These are phyloP conservation scores for Aphrophora alni DNA, from an alignment of 2,888 invertebrate species.

Conservation along the genomic window DNA sequence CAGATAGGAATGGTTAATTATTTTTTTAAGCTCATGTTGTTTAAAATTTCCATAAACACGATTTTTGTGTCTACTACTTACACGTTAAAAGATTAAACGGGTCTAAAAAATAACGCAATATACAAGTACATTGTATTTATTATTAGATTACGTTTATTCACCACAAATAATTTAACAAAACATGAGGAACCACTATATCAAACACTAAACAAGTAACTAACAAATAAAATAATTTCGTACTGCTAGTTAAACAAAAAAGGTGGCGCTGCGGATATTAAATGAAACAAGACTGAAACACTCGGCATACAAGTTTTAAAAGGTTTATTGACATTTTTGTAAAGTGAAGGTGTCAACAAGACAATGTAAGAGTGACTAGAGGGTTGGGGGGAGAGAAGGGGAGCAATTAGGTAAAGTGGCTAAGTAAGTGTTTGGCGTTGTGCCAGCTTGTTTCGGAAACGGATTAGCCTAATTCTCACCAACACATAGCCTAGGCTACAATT, in stretches of 20 bases:
- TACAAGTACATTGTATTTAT: too few species aligned
- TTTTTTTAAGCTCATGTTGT: too few species aligned
- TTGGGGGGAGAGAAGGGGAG: not conserved
- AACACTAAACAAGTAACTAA: too few species aligned
- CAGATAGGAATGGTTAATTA: too few species aligned
- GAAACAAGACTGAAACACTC: not conserved
- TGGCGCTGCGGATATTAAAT: not conserved
- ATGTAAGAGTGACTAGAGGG: not conserved
- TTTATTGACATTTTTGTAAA: not conserved
- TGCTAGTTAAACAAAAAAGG: not conserved
- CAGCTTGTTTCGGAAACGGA: not conserved
- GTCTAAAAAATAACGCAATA: too few species aligned
- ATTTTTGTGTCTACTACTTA: too few species aligned
- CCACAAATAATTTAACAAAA: too few species aligned
- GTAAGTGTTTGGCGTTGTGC: not conserved
- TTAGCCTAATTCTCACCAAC: not conserved
- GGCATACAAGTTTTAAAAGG: slow-evolving; percentile 3
- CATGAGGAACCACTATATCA: too few species aligned
- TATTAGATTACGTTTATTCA: too few species aligned
- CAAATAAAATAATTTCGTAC: too few species aligned
- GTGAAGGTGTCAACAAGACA: slow-evolving; percentile 7
- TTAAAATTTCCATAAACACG: too few species aligned
- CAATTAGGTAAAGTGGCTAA: slow-evolving; percentile 6
- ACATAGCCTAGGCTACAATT: not conserved
- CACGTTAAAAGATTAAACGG: too few species aligned